These are phyloP conservation scores for Cataglyphis albicans DNA, from an alignment of 2,888 invertebrate genomes.

Conservation along the genomic window DNA sequence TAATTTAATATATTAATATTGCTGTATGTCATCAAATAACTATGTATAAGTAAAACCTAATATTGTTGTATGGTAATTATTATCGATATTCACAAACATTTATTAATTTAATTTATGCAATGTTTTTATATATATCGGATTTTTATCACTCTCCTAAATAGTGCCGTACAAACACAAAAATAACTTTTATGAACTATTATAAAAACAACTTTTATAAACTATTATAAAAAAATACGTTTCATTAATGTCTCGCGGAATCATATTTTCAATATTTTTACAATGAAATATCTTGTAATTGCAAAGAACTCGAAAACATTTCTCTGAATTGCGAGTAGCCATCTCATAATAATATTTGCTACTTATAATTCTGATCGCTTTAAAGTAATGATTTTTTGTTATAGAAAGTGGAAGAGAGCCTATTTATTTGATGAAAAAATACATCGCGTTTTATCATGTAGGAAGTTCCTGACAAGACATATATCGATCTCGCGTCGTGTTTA, in stretches of 20 bases:
- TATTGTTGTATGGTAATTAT: not conserved
- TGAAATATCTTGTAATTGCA: too few species aligned
- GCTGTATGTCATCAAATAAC: not conserved
- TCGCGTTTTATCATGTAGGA: constrained; percentile 19
- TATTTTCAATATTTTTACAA: too few species aligned
- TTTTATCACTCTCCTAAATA: not conserved
- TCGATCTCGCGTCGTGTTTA: constrained; percentile 51
- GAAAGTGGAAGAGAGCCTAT: not conserved
- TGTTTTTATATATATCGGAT: not conserved
- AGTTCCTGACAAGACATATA: constrained; percentile 33
- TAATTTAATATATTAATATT: not conserved
- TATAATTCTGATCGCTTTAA: constrained; percentile 33
- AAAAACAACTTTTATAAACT: not conserved
- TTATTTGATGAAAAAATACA: constrained; percentile 3
- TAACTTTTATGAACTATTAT: not conserved
- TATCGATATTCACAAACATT: not conserved
- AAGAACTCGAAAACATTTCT: not conserved
- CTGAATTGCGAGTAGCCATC: not conserved
- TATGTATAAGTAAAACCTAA: not conserved
- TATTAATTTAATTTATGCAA: not conserved
- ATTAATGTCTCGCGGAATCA: not conserved
- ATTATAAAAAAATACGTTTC: not conserved
- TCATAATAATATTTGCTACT: constrained; percentile 30
- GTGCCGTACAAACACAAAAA: not conserved
- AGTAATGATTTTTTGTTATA: not conserved